Evolutionary conservation across 2,888 invertebrate genomes (phyloP).

Genomic region (Drosophila melanosoma): DNA sequence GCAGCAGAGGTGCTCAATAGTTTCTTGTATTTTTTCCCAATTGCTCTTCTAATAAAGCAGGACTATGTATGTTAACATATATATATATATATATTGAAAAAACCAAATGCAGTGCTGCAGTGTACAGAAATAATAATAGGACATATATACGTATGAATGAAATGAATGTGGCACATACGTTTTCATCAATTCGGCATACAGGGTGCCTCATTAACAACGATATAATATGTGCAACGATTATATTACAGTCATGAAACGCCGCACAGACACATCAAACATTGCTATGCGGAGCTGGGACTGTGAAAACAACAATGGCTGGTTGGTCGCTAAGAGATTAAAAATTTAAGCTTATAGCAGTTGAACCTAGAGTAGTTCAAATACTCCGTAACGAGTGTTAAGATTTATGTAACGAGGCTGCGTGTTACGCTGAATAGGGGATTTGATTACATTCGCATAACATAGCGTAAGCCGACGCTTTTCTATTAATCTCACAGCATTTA

Average conservation of each 20-base stretch:
- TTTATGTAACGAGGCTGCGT: slow-evolving; percentile 84
- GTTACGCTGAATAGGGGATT: slow-evolving; percentile 81
- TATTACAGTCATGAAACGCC: slow-evolving; percentile 82
- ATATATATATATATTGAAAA: not conserved
- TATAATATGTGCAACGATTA: slow-evolving; percentile 66
- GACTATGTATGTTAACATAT: not conserved
- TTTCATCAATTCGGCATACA: slow-evolving; percentile 59
- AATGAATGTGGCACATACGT: slow-evolving; percentile 63
- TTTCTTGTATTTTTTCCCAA: not conserved
- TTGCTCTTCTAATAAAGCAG: not conserved
- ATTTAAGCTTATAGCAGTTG: not conserved
- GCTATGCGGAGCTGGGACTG: slow-evolving; percentile 83
- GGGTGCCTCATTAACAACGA: slow-evolving; percentile 56
- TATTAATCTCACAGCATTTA: slow-evolving; percentile 82
- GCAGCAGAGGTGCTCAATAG: too few species aligned
- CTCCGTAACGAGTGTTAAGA: not conserved
- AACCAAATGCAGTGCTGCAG: too few species aligned
- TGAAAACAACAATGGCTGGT: slow-evolving; percentile 15
- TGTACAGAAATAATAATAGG: not conserved
- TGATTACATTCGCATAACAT: slow-evolving; percentile 83
- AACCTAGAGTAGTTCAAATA: not conserved
- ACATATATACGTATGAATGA: not conserved
- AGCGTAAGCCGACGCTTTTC: slow-evolving; percentile 83
- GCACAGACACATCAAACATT: slow-evolving; percentile 68
- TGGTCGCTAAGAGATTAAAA: not conserved